phyloP scores from a whole-genome alignment of 2,113 vertebrate species.

The Recurvirostra avosetta region DNA sequence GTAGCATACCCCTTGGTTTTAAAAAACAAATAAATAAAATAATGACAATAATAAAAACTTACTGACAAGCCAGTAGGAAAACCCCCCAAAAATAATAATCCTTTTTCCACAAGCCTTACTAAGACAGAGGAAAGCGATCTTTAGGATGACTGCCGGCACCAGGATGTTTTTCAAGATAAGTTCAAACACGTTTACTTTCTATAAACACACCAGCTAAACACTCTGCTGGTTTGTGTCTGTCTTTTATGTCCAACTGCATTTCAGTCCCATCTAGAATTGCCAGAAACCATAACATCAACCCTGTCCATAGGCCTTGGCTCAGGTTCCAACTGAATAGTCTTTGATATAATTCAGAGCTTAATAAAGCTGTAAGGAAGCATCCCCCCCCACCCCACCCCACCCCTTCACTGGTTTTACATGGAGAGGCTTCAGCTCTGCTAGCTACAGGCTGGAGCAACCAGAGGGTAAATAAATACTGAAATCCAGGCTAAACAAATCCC shows the following conservation, averaged over 20 bases:
- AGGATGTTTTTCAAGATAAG: neutral
- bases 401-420: neutral
- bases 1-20: neutral
- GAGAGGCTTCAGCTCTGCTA: neutral
- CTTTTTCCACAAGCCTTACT: neutral
- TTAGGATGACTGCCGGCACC: neutral
- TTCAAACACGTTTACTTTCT: neutral
- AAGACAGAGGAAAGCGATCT: neutral
- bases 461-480: neutral
- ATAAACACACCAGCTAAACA: slow-evolving; percentile 6
- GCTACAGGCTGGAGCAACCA: neutral
- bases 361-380: neutral
- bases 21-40: neutral
- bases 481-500: neutral
- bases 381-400: too few relatives aligned
- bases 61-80: neutral
- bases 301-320: neutral
- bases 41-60: neutral
- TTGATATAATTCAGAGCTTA: neutral
- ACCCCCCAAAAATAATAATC: neutral
- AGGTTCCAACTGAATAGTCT: neutral
- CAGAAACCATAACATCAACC: slow-evolving; percentile 24
- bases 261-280: slow-evolving; percentile 3
- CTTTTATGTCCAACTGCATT: slow-evolving; percentile 8
- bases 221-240: neutral